Evolutionary conservation across 2,888 invertebrate species (phyloP).

Genomic region (Acrobasis consociella): DNA sequence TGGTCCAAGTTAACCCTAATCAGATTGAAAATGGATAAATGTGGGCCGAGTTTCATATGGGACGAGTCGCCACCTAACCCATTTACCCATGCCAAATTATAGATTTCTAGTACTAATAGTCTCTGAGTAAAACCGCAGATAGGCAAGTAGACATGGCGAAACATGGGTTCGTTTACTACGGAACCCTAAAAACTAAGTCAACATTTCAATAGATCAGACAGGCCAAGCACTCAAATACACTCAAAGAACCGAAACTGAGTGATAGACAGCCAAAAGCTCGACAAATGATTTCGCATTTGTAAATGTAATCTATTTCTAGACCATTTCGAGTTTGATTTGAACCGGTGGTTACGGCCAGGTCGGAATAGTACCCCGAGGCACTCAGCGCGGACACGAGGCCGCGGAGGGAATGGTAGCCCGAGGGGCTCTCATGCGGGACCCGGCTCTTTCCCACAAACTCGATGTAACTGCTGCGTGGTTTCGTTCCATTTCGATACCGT

Average conservation of each 20-base stretch:
- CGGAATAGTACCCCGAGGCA: slow-evolving; percentile 61
- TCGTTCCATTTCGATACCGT: slow-evolving; percentile 25
- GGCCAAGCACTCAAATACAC: not conserved
- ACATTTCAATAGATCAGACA: not conserved
- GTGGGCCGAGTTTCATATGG: too few relatives aligned
- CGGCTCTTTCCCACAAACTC: slow-evolving; percentile 67
- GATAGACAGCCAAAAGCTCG: slow-evolving; percentile 14
- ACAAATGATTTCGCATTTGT: slow-evolving; percentile 18
- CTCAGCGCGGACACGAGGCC: slow-evolving; percentile 48
- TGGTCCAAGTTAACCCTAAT: too few relatives aligned
- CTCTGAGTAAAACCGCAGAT: too few relatives aligned
- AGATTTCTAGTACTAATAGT: too few relatives aligned
- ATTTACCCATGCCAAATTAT: too few relatives aligned
- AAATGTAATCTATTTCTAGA: slow-evolving; percentile 20
- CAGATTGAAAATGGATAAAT: too few relatives aligned
- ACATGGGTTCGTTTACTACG: too few relatives aligned
- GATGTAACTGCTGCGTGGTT: slow-evolving; percentile 43
- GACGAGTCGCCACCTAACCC: too few relatives aligned
- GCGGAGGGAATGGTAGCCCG: slow-evolving; percentile 64
- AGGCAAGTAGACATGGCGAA: too few relatives aligned
- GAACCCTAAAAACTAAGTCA: not conserved
- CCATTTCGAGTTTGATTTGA: slow-evolving; percentile 30
- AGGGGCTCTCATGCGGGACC: slow-evolving; percentile 63
- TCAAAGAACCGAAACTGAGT: slow-evolving; percentile 5
- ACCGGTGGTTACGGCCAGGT: slow-evolving; percentile 62